Evolutionary conservation across 2,113 vertebrate species (phyloP).

Genomic region (Burhinus oedicnemus): DNA sequence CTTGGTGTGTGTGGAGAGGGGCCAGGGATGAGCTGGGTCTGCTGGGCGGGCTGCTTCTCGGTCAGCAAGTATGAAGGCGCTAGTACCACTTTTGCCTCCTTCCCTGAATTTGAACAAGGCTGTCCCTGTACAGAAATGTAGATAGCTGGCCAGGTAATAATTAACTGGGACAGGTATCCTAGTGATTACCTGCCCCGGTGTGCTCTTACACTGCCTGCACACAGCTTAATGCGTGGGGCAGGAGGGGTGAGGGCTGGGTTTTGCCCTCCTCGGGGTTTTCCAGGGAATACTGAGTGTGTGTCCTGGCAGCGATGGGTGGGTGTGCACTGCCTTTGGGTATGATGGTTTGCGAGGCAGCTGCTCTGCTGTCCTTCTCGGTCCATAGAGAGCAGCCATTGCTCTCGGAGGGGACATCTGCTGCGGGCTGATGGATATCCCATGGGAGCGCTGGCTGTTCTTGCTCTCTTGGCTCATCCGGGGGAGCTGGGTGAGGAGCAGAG

Average conservation of each 20-base stretch:
- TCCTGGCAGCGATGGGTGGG: not conserved
- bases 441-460: not conserved
- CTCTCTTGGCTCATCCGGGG: not conserved
- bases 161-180: not conserved
- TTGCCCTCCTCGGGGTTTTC: not conserved
- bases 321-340: not conserved
- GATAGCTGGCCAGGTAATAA: not conserved
- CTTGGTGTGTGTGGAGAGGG: not conserved
- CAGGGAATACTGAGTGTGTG: not conserved
- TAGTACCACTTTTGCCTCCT: not conserved
- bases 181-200: not conserved
- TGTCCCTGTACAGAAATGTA: not conserved
- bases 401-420: accelerated
- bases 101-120: not conserved
- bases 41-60: not conserved
- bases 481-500: not conserved
- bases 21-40: not conserved
- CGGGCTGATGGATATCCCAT: accelerated
- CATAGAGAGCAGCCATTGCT: not conserved
- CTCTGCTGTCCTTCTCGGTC: accelerated
- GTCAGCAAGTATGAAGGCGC: not conserved
- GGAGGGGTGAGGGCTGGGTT: not conserved
- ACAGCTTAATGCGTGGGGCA: not conserved
- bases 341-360: accelerated
- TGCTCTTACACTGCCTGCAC: not conserved